These are phyloP conservation scores for Amphipyra berbera DNA, from an alignment of 2,888 invertebrate genomes.

Conservation along the genomic window DNA sequence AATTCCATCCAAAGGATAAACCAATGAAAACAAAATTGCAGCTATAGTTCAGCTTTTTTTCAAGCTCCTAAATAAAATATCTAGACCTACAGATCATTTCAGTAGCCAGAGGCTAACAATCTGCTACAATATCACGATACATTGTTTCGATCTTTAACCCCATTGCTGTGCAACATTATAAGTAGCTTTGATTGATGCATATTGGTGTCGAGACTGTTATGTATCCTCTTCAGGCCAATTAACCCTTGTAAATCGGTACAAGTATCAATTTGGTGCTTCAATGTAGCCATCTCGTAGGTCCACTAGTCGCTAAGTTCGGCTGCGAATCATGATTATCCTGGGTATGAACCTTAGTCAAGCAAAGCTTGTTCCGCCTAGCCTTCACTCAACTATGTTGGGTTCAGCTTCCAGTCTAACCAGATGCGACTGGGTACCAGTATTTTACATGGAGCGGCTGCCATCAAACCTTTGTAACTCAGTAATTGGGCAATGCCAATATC, in stretches of 20 bases:
- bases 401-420: too few relatives aligned
- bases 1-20: too few relatives aligned
- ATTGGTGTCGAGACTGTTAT: slow-evolving; percentile 35
- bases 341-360: neutral
- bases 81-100: slow-evolving; percentile 17
- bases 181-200: slow-evolving; percentile 48
- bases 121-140: slow-evolving; percentile 17
- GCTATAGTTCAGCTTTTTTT: neutral
- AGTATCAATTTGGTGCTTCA: slow-evolving; percentile 1
- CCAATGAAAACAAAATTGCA: too few relatives aligned
- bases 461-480: too few relatives aligned
- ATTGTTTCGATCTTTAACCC: slow-evolving; percentile 33
- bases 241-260: slow-evolving; percentile 27
- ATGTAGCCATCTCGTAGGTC: neutral
- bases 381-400: too few relatives aligned
- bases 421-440: too few relatives aligned
- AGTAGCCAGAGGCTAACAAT: slow-evolving; percentile 17
- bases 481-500: too few relatives aligned
- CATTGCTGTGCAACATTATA: slow-evolving; percentile 28
- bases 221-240: slow-evolving; percentile 24
- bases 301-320: neutral
- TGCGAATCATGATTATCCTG: neutral
- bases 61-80: slow-evolving; percentile 1
- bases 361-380: too few relatives aligned
- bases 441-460: too few relatives aligned